phyloP scores from a whole-genome alignment of 1,140 invertebrate genomes.

The Chlorops oryzae region DNA sequence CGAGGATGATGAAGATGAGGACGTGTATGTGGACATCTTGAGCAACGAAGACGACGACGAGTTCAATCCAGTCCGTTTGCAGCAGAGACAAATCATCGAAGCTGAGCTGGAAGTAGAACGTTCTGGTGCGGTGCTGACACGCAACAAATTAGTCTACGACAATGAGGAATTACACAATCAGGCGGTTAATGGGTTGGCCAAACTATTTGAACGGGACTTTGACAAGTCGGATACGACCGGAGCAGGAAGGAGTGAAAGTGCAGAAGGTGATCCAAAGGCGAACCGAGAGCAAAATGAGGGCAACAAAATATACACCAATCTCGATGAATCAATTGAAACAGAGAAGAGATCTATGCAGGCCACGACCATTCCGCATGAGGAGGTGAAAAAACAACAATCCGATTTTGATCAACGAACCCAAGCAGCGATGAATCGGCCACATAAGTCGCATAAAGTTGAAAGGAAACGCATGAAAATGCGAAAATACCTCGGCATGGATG shows the following conservation, averaged over 20 bases:
- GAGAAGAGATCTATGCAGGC: slow-evolving; percentile 25
- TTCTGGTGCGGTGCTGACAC: slow-evolving; percentile 23
- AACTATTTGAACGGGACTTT: slow-evolving; percentile 39
- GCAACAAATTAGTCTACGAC: slow-evolving; percentile 38
- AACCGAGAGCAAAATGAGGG: slow-evolving; percentile 31
- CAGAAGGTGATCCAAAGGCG: slow-evolving; percentile 19
- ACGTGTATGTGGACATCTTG: slow-evolving; percentile 32
- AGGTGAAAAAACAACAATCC: not conserved
- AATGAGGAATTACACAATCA: slow-evolving; percentile 41
- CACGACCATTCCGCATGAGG: not conserved
- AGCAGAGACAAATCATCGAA: too few species aligned
- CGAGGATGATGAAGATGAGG: slow-evolving; percentile 21
- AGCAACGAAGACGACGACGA: slow-evolving; percentile 27
- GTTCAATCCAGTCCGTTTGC: slow-evolving; percentile 18
- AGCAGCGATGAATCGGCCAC: too few species aligned
- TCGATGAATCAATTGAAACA: too few species aligned
- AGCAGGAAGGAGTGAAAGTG: not conserved
- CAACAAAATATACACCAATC: slow-evolving; percentile 51
- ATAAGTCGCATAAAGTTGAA: slow-evolving; percentile 26
- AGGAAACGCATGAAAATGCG: slow-evolving; percentile 63
- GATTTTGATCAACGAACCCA: slow-evolving; percentile 14
- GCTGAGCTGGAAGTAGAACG: slow-evolving; percentile 15
- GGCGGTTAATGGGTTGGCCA: slow-evolving; percentile 39
- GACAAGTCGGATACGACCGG: not conserved
- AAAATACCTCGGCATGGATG: slow-evolving; percentile 76